Base-by-base conservation (phyloP, 2,888 invertebrate species). In the Trisateles emortualis region DNA sequence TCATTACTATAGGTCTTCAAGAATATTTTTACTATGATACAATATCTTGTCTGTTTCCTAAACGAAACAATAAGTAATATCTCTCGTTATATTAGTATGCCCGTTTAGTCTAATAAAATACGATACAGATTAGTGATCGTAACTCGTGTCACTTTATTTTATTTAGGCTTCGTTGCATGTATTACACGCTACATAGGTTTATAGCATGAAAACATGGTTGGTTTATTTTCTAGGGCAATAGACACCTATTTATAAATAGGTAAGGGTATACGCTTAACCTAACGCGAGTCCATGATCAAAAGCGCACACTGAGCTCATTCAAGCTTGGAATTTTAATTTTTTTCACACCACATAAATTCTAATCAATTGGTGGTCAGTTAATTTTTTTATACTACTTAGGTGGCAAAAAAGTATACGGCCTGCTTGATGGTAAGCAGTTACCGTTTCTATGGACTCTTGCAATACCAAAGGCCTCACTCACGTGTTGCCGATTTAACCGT, bases 161-260 rank as follows among this genome's bases (percentile, higher is more conserved):
- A 33, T 67, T 63, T 75, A 86, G 76, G 87, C 87, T 86, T 85
- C 84, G 75, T 67, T 81, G 86, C 79, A 72, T 84, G 68, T 75
- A 83, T 87, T 86, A 84, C 76, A 85, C 88, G 89, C 82, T 86
- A 88, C 81, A 68, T 79, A 86, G 79, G 77, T 74, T 79, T 75
- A 78, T 81, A 79, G 86, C 87, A 84, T 87, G 75, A 85, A 86
- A 83, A 71, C 74, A 87, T 87, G 92, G 87, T 87, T 76, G 78
- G 80, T 66, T 92, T 83, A 87, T 82, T 89, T 90, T 90, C 82
- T 92, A 86, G 92, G 90, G 79, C 87, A 85, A 79, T 84, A 83
- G 78, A 83, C 76, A 73, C 78, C 88, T 92, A 91, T 87, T 86
- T 84, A 87, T 91, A 91, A 86, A 83, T 83, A 84, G 85, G 83